These are phyloP conservation scores for Chironomus tentans DNA, from an alignment of 2,888 invertebrate species.

Conservation along the genomic window DNA sequence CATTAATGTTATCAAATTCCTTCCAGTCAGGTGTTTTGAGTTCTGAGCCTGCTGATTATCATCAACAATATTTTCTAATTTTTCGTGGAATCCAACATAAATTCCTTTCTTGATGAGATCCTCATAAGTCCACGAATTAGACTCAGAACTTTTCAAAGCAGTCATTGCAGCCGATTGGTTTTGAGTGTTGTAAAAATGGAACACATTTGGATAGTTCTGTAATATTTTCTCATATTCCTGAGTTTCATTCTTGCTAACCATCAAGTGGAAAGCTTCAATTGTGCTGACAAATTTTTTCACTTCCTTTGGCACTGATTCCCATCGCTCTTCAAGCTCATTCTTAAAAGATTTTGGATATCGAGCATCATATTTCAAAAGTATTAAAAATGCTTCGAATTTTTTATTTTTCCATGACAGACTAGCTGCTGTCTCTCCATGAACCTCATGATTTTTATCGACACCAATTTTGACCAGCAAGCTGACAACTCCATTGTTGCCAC, in stretches of 20 bases:
- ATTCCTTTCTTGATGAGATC: neutral
- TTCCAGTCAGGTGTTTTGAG: neutral
- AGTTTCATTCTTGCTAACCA: neutral
- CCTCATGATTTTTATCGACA: neutral
- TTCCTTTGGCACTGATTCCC: neutral
- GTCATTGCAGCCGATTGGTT: neutral
- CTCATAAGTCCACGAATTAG: neutral
- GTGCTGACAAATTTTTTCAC: neutral
- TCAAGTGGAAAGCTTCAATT: neutral
- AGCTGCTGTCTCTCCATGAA: neutral
- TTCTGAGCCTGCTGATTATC: neutral
- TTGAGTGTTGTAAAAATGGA: neutral
- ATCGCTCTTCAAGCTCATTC: neutral
- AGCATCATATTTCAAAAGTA: neutral
- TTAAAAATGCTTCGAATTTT: neutral
- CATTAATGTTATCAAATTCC: neutral
- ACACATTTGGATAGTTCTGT: neutral
- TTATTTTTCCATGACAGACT: neutral
- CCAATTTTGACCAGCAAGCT: neutral
- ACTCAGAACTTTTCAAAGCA: neutral
- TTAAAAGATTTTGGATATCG: constrained; percentile 1
- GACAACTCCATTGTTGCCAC: neutral
- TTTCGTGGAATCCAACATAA: neutral
- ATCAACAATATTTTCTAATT: neutral
- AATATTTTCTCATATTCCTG: neutral